These are phyloP conservation scores for Paratrypauchen microcephalus DNA, from an alignment of 2,797 vertebrate genomes.

Conservation along the genomic window DNA sequence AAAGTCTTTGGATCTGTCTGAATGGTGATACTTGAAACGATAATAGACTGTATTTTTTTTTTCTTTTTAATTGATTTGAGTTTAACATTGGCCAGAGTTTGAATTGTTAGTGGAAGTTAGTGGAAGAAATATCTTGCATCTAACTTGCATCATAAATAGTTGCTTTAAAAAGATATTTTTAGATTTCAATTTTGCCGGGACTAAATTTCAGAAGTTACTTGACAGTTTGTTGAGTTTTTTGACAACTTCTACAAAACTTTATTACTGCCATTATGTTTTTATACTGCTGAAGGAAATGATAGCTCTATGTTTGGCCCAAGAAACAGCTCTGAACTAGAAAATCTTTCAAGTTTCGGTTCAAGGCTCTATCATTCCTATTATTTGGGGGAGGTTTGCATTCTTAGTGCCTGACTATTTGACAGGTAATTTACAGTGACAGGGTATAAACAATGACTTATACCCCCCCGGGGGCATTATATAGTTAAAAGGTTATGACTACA, in stretches of 20 bases:
- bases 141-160: conserved; percentile 1
- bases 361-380: background rate
- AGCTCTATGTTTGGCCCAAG: background rate
- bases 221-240: background rate
- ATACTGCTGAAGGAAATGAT: background rate
- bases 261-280: background rate
- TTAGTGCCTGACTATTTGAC: background rate
- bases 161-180: background rate
- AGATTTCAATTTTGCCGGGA: background rate
- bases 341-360: background rate
- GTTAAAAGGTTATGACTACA: background rate
- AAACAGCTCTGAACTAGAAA: background rate
- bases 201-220: background rate
- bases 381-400: background rate
- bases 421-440: background rate
- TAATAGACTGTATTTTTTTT: no score
- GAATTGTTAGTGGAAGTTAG: background rate
- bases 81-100: background rate
- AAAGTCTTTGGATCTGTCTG: no score
- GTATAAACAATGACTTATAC: background rate
- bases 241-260: background rate
- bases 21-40: background rate
- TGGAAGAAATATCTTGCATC: background rate
- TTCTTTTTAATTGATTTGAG: background rate
- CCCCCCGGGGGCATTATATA: no score